A percentile compares a stretch with the other conserved stretches of the same genome.
Conservation (phyloP, 2,797 vertebrate species). For the Gadopsis marmoratus region DNA sequence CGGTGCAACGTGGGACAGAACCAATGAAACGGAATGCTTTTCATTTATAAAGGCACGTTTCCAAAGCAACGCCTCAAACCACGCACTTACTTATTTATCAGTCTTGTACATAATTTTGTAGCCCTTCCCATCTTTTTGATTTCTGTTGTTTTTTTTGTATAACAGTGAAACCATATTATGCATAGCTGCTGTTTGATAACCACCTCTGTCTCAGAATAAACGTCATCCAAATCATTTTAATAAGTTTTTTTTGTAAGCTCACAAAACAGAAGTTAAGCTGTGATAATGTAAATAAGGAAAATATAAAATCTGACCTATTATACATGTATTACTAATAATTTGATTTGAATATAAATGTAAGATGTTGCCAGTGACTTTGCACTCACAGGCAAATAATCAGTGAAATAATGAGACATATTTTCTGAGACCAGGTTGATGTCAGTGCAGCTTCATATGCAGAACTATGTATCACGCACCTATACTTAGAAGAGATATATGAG, state of each 20-base stretch:
- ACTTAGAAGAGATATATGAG: constrained; percentile 81
- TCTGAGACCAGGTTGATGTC: constrained; percentile 75
- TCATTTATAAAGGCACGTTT: constrained; percentile 79
- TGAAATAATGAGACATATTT: constrained; percentile 17
- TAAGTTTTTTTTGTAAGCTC: constrained; percentile 36
- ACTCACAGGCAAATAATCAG: constrained; percentile 40
- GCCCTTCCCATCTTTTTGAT: constrained; percentile 66
- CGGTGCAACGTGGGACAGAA: constrained; percentile 74
- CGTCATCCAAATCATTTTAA: constrained; percentile 10
- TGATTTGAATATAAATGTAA: constrained; percentile 41
- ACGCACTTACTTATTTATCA: constrained; percentile 88
- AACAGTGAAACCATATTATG: constrained; percentile 76
- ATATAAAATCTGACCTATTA: constrained; percentile 34
- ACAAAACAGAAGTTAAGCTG: constrained; percentile 56
- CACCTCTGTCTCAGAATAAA: constrained; percentile 71
- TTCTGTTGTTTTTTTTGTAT: constrained; percentile 74
- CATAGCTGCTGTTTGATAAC: constrained; percentile 72
- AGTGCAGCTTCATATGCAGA: constrained; percentile 73
- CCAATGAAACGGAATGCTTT: constrained; percentile 78
- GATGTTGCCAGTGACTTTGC: constrained; percentile 47
- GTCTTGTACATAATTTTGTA: constrained; percentile 88
- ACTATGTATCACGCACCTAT: constrained; percentile 77
- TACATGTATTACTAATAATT: constrained; percentile 28
- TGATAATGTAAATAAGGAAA: constrained; percentile 60
- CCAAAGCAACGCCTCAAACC: constrained; percentile 86